Evolutionary conservation across 2,888 invertebrate genomes (phyloP).

Genomic region (Amphipoea lucens): DNA sequence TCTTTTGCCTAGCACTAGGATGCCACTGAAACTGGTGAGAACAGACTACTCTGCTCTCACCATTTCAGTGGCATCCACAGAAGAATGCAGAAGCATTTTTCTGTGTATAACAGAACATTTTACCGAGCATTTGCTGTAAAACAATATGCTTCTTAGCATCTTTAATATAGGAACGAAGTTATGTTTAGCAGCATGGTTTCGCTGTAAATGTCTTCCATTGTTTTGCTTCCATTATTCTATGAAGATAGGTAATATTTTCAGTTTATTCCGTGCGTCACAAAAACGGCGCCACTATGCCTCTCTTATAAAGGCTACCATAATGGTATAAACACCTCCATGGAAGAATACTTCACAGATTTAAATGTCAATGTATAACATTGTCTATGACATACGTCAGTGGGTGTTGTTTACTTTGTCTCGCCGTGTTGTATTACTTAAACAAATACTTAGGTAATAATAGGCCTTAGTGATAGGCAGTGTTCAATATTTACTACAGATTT

Average conservation of each 20-base stretch:
- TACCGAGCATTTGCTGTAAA: not conserved
- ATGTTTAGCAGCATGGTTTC: not conserved
- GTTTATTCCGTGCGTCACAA: not conserved
- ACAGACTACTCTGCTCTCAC: too few relatives aligned
- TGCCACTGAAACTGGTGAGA: not conserved
- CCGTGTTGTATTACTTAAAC: constrained; percentile 10
- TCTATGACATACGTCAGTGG: constrained; percentile 49
- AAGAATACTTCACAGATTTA: constrained; percentile 36
- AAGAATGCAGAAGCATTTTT: too few relatives aligned
- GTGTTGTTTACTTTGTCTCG: constrained; percentile 34
- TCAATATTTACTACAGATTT: constrained; percentile 26
- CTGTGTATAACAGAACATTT: not conserved
- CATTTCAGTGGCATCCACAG: too few relatives aligned
- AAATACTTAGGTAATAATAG: constrained; percentile 20
- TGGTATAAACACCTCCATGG: constrained; percentile 17
- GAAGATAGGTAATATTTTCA: constrained; percentile 4
- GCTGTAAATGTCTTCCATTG: not conserved
- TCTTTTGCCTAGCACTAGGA: not conserved
- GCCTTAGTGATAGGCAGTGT: constrained; percentile 5
- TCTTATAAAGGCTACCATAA: not conserved
- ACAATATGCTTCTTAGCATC: not conserved
- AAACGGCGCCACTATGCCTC: not conserved
- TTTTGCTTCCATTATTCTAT: not conserved
- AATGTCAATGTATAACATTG: constrained; percentile 45
- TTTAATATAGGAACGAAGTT: too few relatives aligned